Percentiles rank a stretch among this genome's conserved stretches.
Conservation (phyloP, 2,113 vertebrate species). For the Dunckerocampus dactyliophorus region DNA sequence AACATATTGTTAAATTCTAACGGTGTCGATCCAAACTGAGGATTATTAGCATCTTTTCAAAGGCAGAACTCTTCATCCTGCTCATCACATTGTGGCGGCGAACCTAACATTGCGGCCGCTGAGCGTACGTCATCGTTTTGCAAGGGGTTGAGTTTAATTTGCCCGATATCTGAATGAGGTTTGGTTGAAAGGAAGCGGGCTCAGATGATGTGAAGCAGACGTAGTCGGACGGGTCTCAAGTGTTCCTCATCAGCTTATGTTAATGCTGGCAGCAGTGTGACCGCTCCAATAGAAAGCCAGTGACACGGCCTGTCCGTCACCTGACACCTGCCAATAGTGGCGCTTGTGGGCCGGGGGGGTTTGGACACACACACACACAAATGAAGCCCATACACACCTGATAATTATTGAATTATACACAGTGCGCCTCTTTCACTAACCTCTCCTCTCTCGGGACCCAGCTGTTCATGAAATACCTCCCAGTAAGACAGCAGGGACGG, state of each 20-base stretch:
- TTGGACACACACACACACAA: conserved; percentile 37
- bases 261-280: conserved; percentile 67
- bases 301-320: conserved; percentile 72
- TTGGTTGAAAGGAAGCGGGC: neutral
- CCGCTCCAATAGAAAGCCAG: conserved; percentile 68
- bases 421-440: conserved; percentile 75
- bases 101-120: neutral
- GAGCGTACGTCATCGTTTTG: neutral
- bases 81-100: neutral
- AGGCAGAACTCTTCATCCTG: neutral
- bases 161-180: conserved; percentile 4
- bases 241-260: conserved; percentile 65
- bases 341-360: conserved; percentile 40
- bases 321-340: conserved; percentile 74
- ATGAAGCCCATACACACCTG: conserved; percentile 55
- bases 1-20: neutral
- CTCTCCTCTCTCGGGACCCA: conserved; percentile 80
- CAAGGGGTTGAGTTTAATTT: neutral
- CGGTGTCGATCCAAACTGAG: neutral
- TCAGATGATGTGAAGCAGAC: conserved; percentile 8
- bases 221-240: conserved; percentile 12
- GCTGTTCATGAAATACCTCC: conserved; percentile 91
- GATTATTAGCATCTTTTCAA: neutral
- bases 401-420: conserved; percentile 81
- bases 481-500: conserved; percentile 70